Conservation (phyloP, 2,113 vertebrate species). For the Cercopithecus mona region DNA sequence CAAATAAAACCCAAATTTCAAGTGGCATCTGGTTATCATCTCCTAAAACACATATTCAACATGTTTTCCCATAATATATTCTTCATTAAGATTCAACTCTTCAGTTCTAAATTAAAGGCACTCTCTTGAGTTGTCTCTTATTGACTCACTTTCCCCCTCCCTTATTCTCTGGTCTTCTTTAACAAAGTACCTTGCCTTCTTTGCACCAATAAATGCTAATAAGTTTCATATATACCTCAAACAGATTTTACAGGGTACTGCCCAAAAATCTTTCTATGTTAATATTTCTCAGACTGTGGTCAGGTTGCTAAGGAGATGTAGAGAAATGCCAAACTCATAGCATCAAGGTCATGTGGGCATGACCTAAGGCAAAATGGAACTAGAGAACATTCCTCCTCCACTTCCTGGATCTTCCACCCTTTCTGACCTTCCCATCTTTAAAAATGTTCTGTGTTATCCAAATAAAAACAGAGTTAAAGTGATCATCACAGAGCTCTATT, state of each 20-base stretch:
- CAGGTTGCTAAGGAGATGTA: background rate
- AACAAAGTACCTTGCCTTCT: background rate
- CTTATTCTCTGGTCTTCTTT: background rate
- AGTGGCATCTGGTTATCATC: background rate
- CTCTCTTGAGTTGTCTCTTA: background rate
- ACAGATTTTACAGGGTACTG: background rate
- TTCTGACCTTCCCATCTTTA: background rate
- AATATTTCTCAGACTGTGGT: background rate
- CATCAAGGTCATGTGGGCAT: background rate
- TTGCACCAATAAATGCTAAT: background rate
- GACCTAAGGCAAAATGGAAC: slow-evolving; percentile 42
- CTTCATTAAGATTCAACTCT: background rate
- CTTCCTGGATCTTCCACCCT: background rate
- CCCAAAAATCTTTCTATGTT: background rate
- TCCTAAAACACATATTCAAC: background rate
- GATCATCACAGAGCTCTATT: background rate
- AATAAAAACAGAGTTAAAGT: background rate
- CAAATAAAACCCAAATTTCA: background rate
- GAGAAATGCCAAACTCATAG: background rate
- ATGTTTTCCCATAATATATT: background rate
- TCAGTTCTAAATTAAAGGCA: background rate
- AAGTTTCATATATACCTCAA: background rate
- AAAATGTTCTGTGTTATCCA: background rate
- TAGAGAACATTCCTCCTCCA: background rate
- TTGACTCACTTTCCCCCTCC: background rate